Conservation (phyloP, 1,140 invertebrate species). For the Eulimnadia texana region DNA sequence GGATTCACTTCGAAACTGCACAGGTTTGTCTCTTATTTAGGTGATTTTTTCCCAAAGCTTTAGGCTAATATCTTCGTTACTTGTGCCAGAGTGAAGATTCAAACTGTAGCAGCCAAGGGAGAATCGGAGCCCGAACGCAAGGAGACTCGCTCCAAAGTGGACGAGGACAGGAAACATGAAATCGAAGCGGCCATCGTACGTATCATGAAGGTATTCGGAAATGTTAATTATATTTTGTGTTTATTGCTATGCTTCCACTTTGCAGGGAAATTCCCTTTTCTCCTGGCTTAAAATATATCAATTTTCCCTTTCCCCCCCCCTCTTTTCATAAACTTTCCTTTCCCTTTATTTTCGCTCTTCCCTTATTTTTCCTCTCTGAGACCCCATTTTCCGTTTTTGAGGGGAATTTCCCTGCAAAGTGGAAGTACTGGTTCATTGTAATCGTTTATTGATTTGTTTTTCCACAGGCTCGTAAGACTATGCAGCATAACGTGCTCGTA, state of each 20-base stretch:
- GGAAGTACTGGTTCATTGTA: slow-evolving; percentile 19
- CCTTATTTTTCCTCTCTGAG: no score
- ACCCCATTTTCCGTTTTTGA: no score
- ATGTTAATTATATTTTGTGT: no score
- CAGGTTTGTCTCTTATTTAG: slow-evolving; percentile 45
- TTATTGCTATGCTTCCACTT: no score
- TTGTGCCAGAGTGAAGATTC: slow-evolving; percentile 65
- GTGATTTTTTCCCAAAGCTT: neutral
- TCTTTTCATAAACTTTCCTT: no score
- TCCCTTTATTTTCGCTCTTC: no score
- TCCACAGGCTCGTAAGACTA: slow-evolving; percentile 19
- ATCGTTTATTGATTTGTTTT: slow-evolving; percentile 12
- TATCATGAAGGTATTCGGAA: slow-evolving; percentile 98
- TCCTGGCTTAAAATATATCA: neutral
- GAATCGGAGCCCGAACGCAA: slow-evolving; percentile 96
- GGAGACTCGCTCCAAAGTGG: slow-evolving; percentile 94
- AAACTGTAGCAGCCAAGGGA: slow-evolving; percentile 89
- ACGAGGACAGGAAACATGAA: slow-evolving; percentile 98
- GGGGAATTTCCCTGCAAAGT: no score
- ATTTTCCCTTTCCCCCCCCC: no score
- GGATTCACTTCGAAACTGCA: slow-evolving; percentile 94
- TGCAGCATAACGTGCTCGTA: slow-evolving; percentile 80
- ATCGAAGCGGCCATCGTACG: slow-evolving; percentile 99
- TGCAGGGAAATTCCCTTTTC: slow-evolving; percentile 43
- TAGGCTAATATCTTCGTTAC: neutral